Percentiles rank a stretch among this genome's conserved stretches.
phyloP scores from a whole-genome alignment of 2,113 vertebrate genomes.

The Sorex fumeus region DNA sequence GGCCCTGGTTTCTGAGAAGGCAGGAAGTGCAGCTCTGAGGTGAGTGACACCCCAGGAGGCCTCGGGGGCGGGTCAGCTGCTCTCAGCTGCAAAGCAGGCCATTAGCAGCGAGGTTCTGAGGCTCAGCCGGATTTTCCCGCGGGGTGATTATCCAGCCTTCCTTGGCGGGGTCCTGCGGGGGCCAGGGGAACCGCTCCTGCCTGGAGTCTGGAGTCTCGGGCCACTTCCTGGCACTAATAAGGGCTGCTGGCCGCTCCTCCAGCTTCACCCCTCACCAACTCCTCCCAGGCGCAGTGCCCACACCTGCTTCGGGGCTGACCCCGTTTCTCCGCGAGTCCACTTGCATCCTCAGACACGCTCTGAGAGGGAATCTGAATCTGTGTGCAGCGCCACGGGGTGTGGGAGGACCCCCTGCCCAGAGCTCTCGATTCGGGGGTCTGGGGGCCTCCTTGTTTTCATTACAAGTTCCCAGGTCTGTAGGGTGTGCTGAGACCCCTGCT shows the following conservation, averaged over 20 bases:
- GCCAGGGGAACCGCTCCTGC: fast-evolving
- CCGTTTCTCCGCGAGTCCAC: fast-evolving
- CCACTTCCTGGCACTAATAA: neutral
- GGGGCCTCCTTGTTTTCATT: neutral
- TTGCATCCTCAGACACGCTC: neutral
- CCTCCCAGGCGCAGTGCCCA: no score
- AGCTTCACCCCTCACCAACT: no score
- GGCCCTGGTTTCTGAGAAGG: slow-evolving; percentile 72
- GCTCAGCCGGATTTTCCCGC: neutral
- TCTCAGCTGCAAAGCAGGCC: slow-evolving; percentile 33
- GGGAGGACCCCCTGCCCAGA: neutral
- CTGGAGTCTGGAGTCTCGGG: neutral
- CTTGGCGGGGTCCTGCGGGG: neutral
- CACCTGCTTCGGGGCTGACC: neutral
- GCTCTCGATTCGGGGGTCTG: neutral
- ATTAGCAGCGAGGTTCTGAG: slow-evolving; percentile 17
- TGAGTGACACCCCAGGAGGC: slow-evolving; percentile 47
- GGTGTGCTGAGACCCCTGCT: neutral
- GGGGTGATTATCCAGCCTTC: neutral
- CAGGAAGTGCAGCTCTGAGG: slow-evolving; percentile 68
- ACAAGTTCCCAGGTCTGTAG: no score
- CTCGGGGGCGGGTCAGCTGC: slow-evolving; percentile 44
- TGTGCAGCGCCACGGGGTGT: neutral
- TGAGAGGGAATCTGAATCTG: no score
- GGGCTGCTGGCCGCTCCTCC: no score